Base-by-base conservation (phyloP, 2,888 invertebrate species). In the Ennomos erosarius region DNA sequence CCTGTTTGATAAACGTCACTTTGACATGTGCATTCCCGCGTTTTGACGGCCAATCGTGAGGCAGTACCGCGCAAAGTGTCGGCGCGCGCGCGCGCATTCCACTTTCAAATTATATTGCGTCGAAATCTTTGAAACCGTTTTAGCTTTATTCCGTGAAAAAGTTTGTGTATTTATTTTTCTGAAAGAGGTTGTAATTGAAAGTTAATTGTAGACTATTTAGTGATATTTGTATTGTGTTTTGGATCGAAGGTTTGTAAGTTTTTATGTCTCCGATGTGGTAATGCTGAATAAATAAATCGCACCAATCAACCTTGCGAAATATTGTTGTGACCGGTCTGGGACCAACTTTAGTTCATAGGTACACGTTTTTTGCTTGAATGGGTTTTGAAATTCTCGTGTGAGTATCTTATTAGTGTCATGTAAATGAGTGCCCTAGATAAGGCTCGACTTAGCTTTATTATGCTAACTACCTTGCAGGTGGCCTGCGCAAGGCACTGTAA, bases 1-100 rank as follows among this genome's bases (percentile, higher is more conserved):
- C 82, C 75, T 73, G 81, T 76, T 75, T 43, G 11, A 35, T 46
- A 70, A 72, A 78, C 79, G 78, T 77, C 80, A 80, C 59, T 69
- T 65, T 71, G 79, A 79, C 80, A 81, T 70, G 69, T 79, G 78
- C 82, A 79, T 85, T 88, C 84, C 85, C 88, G 87, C 86, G 84
- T 69, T 78, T 73, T 70, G 60, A 67, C 74, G 74, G 56, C 86
- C 85, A 88, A 89, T 87, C 79, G 77, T 64, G 49, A 47, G 75
- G 65, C 81, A 90, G 90, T 90, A 79, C 68, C 74, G 84, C 78
- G 82, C 69, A 58, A 76, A 66, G 62, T 61, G 72, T 67, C 74
- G 59, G 77, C 79, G 83, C 77, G 69, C 61, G 74, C 82, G 86
- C 82, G 81, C 85, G 86, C 74, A 74, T 85, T 74, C 60, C 26